Evolutionary conservation across 1,140 invertebrate genomes (phyloP), one percentile per base, ranked within the genome.

Genomic region (Megathymus violae): DNA sequence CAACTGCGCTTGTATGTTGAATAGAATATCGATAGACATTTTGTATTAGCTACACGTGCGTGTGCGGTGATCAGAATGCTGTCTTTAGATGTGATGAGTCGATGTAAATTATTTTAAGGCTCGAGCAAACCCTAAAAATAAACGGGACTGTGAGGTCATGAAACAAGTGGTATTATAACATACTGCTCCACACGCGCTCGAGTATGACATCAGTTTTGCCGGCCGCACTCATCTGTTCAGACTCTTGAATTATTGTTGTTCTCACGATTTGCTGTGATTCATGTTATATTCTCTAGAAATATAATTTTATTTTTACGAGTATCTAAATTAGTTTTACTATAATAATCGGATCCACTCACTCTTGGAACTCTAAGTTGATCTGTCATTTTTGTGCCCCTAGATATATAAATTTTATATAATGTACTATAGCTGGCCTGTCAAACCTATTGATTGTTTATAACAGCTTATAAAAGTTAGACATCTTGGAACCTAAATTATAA

Each of bases 111-210:
- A 81, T 81, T 79, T 81, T 74, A 77, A 81, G 76, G 76, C 64
- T 77, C 68, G 74, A 81, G 76, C 80, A 71, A 81, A 72, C 76
- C 80, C 82, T 77, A 82, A 84, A 85, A 82, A 88, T 88, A 88
- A 82, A 78, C 74, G 74, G 59, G 67, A 63, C 71, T 85, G 81
- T 88, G 85, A 88, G 85, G 85, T 88, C 82, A 88, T 85, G 74
- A 84, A 82, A 73, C 69, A 76, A 76, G 78, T 78, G 78, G 77
- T 82, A 83, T 58, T 46, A 58, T 58, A 48, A 58, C 81, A 80
- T 84, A 81, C 68, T 62, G 70, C 64, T 74, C 63, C 46, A 82
- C 74, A 83, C 76, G 80, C 78, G 74, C 71, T 68, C 62, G 73
- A 71, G 66, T 80, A 86, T 88, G 85, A 88, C 85, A 88, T 88